A percentile compares a stretch with the other conserved stretches of the same genome.
Evolutionary conservation across 2,888 invertebrate species (phyloP).

Genomic region (Drosophila mimica): DNA sequence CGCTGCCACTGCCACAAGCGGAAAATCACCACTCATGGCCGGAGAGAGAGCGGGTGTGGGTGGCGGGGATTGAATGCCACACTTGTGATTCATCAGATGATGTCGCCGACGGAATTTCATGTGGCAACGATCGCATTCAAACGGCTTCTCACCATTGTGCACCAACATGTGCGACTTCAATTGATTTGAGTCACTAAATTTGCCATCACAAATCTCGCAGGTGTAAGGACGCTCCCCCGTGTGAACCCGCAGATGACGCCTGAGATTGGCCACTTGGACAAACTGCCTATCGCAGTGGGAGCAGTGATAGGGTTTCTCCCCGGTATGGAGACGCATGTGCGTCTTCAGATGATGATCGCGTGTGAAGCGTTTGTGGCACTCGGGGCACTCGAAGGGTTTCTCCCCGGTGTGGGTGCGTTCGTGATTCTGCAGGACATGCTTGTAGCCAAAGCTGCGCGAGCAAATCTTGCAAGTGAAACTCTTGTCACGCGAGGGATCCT

Average conservation of each 20-base stretch:
- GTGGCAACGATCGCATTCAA: slow-evolving; percentile 92
- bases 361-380: slow-evolving; percentile 96
- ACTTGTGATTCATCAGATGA: slow-evolving; percentile 94
- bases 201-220: slow-evolving; percentile 93
- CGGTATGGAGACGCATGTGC: slow-evolving; percentile 96
- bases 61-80: slow-evolving; percentile 86
- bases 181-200: slow-evolving; percentile 96
- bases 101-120: slow-evolving; percentile 93
- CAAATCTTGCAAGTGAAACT: slow-evolving; percentile 95
- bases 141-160: slow-evolving; percentile 96
- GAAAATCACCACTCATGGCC: slow-evolving; percentile 82
- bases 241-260: slow-evolving; percentile 95
- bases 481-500: slow-evolving; percentile 89
- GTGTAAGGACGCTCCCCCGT: slow-evolving; percentile 96
- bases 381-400: slow-evolving; percentile 96
- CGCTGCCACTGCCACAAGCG: slow-evolving; percentile 58
- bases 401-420: slow-evolving; percentile 97
- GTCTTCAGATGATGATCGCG: slow-evolving; percentile 97
- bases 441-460: slow-evolving; percentile 95
- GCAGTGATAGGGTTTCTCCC: slow-evolving; percentile 96
- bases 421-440: slow-evolving; percentile 97
- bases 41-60: slow-evolving; percentile 84
- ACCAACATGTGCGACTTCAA: slow-evolving; percentile 95
- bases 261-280: slow-evolving; percentile 96
- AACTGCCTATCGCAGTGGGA: slow-evolving; percentile 96